phyloP scores from a whole-genome alignment of 2,888 invertebrate species.

The Suillia variegata region DNA sequence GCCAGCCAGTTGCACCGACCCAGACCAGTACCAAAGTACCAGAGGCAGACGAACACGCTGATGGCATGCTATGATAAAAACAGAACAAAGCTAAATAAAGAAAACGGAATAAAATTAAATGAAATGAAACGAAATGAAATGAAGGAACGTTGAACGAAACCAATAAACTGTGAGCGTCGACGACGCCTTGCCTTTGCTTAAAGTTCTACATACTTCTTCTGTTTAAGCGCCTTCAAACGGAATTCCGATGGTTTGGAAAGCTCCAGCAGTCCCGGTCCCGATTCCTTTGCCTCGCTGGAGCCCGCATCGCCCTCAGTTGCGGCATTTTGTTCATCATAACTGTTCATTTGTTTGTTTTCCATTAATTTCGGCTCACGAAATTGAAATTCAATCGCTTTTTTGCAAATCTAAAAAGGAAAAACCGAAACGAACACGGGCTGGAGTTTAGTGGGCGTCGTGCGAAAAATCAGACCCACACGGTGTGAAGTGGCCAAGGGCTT shows the following conservation, averaged over 20 bases:
- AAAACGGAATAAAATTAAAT: constrained; percentile 30
- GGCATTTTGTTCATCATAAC: constrained; percentile 31
- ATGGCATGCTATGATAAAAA: constrained; percentile 49
- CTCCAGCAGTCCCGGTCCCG: constrained; percentile 54
- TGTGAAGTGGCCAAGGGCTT: not conserved
- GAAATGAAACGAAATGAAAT: constrained; percentile 17
- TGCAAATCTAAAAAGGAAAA: constrained; percentile 47
- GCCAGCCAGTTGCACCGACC: not conserved
- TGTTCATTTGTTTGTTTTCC: constrained; percentile 45
- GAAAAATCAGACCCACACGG: not conserved
- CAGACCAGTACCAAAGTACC: constrained; percentile 4
- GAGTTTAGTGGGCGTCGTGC: not conserved
- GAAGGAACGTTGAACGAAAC: constrained; percentile 17
- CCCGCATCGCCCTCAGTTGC: constrained; percentile 34
- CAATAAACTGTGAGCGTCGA: constrained; percentile 45
- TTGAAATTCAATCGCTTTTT: constrained; percentile 59
- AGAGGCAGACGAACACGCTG: constrained; percentile 28
- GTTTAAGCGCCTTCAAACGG: constrained; percentile 58
- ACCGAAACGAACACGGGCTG: too few relatives aligned
- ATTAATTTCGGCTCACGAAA: constrained; percentile 56
- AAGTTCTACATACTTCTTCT: constrained; percentile 50
- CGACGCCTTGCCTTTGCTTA: not conserved
- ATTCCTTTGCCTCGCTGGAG: constrained; percentile 44
- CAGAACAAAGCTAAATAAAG: constrained; percentile 47
- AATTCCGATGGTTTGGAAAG: constrained; percentile 60